Percentiles rank a stretch among this genome's conserved stretches.
Evolutionary conservation across 2,797 vertebrate genomes (phyloP).

Genomic region (Lepilemur ruficaudatus): DNA sequence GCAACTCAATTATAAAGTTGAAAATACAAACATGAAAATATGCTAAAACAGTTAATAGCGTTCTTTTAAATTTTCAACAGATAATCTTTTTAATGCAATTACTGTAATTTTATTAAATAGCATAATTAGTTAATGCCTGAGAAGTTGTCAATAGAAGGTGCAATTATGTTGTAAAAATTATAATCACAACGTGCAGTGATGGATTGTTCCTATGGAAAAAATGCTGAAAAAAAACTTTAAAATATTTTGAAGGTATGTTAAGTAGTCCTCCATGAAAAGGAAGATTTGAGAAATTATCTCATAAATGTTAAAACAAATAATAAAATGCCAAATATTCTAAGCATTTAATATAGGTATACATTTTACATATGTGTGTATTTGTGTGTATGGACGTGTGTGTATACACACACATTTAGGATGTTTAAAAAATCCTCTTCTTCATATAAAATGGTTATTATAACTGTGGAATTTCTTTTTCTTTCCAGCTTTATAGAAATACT

Average conservation of each 20-base stretch:
- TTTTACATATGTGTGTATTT: neutral
- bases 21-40: conserved; percentile 70
- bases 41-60: conserved; percentile 75
- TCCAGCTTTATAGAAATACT: neutral
- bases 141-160: conserved; percentile 86
- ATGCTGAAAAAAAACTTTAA: conserved; percentile 78
- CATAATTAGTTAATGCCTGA: conserved; percentile 87
- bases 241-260: conserved; percentile 75
- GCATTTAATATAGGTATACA: neutral
- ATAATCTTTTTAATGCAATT: conserved; percentile 86
- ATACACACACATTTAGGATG: neutral
- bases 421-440: neutral
- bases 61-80: conserved; percentile 79
- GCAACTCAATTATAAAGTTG: conserved; percentile 52
- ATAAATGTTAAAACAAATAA: neutral
- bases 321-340: conserved; percentile 18
- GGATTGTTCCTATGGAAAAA: conserved; percentile 82
- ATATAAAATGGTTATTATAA: neutral
- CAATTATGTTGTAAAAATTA: conserved; percentile 86
- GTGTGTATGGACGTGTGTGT: too few relatives aligned
- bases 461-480: neutral
- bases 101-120: conserved; percentile 87
- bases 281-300: neutral
- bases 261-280: neutral
- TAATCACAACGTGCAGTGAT: conserved; percentile 80